A percentile compares a stretch with the other conserved stretches of the same genome.
These are phyloP conservation scores for Mellivora capensis DNA, from an alignment of 2,113 vertebrate genomes.

Conservation along the genomic window DNA sequence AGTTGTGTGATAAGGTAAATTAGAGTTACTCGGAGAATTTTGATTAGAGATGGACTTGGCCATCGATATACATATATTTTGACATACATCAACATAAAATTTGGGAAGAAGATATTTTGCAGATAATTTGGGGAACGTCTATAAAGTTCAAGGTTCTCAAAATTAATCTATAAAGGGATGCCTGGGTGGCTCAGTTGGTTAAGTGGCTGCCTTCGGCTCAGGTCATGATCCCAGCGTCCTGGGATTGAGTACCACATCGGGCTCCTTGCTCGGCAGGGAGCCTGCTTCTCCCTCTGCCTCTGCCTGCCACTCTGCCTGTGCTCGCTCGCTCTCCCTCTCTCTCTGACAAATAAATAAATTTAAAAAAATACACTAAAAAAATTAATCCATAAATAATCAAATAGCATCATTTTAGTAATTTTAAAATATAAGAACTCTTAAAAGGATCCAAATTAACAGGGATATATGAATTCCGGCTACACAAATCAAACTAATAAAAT, in stretches of 20 bases:
- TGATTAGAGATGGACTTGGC: background rate
- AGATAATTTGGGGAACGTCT: background rate
- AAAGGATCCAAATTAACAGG: background rate
- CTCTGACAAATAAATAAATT: no score
- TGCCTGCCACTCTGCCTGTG: no score
- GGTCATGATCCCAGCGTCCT: no score
- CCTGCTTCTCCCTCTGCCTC: no score
- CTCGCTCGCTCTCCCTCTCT: no score
- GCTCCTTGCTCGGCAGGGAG: no score
- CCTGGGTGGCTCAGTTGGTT: no score
- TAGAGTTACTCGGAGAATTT: background rate
- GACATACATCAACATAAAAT: background rate
- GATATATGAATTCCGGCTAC: background rate
- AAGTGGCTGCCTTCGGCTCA: no score
- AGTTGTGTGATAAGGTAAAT: background rate
- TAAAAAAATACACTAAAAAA: no score
- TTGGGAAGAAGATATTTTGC: background rate
- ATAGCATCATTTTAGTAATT: background rate
- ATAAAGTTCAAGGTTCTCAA: background rate
- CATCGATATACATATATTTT: background rate
- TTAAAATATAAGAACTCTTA: background rate
- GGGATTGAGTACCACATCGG: no score
- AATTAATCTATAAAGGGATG: background rate
- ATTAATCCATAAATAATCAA: background rate
- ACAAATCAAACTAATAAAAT: conserved; percentile 15